A percentile compares a stretch with the other conserved stretches of the same genome.
These are phyloP conservation scores for Hypsopygia costalis DNA, from an alignment of 2,888 invertebrate species.

Conservation along the genomic window DNA sequence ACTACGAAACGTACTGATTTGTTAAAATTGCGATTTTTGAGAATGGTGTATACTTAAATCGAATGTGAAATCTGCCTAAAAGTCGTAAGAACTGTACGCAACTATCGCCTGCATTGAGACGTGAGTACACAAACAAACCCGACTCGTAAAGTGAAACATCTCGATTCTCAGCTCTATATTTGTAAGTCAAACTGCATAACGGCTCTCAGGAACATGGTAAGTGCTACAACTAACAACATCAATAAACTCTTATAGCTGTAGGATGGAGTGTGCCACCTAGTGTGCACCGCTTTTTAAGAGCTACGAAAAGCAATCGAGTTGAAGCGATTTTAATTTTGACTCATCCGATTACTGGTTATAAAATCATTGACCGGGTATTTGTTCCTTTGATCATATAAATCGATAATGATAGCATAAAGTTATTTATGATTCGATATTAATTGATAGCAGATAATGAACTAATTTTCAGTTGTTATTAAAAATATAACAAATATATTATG, in stretches of 20 bases:
- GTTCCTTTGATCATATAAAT: constrained; percentile 1
- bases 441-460: constrained; percentile 5
- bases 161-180: constrained; percentile 42
- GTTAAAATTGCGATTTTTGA: too few species aligned
- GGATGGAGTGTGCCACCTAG: constrained; percentile 59
- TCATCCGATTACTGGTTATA: constrained; percentile 7
- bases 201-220: constrained; percentile 52
- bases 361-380: not conserved
- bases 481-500: constrained; percentile 2
- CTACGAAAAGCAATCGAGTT: constrained; percentile 15
- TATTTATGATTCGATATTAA: constrained; percentile 2
- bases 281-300: constrained; percentile 27
- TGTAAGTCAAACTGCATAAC: constrained; percentile 67
- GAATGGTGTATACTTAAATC: too few species aligned
- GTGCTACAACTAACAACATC: constrained; percentile 67
- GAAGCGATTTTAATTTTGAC: constrained; percentile 10
- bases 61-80: not conserved
- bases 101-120: constrained; percentile 1
- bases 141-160: constrained; percentile 51
- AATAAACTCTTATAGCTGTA: constrained; percentile 55
- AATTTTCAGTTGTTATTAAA: constrained; percentile 1
- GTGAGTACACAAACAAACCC: constrained; percentile 10
- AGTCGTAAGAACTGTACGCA: constrained; percentile 9
- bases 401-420: constrained; percentile 2
- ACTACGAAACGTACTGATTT: too few species aligned